Evolutionary conservation across 2,113 vertebrate species (phyloP).

Genomic region (Zosterops lateralis): DNA sequence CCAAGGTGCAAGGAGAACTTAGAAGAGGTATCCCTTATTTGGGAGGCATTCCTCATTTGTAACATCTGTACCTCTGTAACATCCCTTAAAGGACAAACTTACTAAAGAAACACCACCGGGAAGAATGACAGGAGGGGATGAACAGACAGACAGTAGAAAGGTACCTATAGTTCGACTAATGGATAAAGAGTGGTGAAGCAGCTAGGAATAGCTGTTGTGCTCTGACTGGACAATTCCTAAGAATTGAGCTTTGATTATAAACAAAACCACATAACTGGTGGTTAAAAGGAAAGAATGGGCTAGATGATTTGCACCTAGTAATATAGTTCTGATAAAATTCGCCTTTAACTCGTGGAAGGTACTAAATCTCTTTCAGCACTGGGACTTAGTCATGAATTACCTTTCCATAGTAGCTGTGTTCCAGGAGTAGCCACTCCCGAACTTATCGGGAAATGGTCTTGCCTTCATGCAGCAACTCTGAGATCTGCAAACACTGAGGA

Average conservation of each 20-base stretch:
- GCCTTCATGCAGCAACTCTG: neutral
- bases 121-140: neutral
- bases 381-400: neutral
- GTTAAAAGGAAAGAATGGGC: neutral
- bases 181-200: neutral
- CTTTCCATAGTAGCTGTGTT: neutral
- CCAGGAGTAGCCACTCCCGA: neutral
- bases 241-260: neutral
- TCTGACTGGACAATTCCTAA: neutral
- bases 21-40: neutral
- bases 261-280: neutral
- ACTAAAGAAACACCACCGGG: neutral
- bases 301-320: neutral
- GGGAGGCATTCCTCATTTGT: neutral
- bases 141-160: neutral
- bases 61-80: neutral
- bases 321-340: neutral
- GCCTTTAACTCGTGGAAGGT: neutral
- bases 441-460: neutral
- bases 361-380: neutral
- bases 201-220: neutral
- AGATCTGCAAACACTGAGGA: neutral
- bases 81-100: neutral
- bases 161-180: neutral
- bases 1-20: neutral